Evolutionary conservation across 1,140 invertebrate species (phyloP).

Genomic region (Sarcophaga bullata): DNA sequence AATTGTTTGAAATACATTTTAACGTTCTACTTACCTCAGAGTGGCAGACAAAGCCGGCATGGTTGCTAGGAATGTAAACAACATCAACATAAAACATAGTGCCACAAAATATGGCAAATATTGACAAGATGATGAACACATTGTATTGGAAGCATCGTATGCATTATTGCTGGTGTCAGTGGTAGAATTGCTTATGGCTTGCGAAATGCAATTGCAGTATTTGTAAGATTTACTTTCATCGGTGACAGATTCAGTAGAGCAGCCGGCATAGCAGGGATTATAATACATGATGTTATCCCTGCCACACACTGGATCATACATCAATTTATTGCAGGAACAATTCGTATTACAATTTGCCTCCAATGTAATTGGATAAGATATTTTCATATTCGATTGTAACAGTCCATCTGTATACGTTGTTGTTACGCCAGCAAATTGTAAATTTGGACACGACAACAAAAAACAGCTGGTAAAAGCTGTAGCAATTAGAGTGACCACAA

Average conservation of each 20-base stretch:
- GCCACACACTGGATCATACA: slow-evolving; percentile 77
- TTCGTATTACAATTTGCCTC: slow-evolving; percentile 71
- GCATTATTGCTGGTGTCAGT: slow-evolving; percentile 33
- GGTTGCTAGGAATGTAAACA: slow-evolving; percentile 80
- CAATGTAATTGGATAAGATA: slow-evolving; percentile 49
- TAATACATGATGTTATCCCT: slow-evolving; percentile 83
- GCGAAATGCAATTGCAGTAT: slow-evolving; percentile 69
- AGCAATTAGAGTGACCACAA: slow-evolving; percentile 71
- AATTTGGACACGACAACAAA: slow-evolving; percentile 79
- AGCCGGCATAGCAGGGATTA: slow-evolving; percentile 86
- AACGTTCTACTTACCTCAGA: slow-evolving; percentile 69
- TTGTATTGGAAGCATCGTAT: slow-evolving; percentile 72
- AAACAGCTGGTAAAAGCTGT: slow-evolving; percentile 74
- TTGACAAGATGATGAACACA: slow-evolving; percentile 73
- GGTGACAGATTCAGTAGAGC: slow-evolving; percentile 67
- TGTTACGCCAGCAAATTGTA: slow-evolving; percentile 79
- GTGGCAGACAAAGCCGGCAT: slow-evolving; percentile 83
- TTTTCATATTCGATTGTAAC: not conserved
- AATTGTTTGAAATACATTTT: not conserved
- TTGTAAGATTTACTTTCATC: slow-evolving; percentile 67
- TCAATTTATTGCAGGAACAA: slow-evolving; percentile 70
- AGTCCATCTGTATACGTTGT: slow-evolving; percentile 66
- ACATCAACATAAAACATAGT: slow-evolving; percentile 77
- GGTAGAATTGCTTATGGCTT: not conserved
- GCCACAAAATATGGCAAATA: slow-evolving; percentile 75